Base-by-base conservation (phyloP, 2,797 vertebrate genomes). In the Alcedo atthis region DNA sequence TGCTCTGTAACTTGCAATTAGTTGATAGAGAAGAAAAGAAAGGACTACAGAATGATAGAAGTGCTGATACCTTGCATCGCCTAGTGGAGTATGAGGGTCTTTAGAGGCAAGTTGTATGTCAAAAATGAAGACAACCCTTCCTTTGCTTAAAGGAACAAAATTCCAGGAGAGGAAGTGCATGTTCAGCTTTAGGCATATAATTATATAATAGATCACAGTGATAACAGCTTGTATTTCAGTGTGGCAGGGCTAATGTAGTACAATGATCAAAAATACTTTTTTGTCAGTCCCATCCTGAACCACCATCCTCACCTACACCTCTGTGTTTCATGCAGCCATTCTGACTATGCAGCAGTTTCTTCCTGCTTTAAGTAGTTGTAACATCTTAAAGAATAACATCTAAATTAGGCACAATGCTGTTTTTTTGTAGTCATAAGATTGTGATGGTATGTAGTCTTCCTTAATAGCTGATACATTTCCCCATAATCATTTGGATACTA, bases 1-100 rank as follows among this genome's bases (percentile, higher is more conserved):
- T 90, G 46, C 54, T 81, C 73, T 87, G 76, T 96, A 96, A 92
- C 87, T 96, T 94, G 91, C 94, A 97, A 97, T 97, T 97, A 97
- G 92, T 94, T 92, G 91, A 92, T 67, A 89, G 45, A 93, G 62
- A 93, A 85, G 88, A 93, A 97, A 88, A 86, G 75, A 73, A 79
- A 92, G 66, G 93, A 90, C 66, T 94, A 95, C 82, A 92, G 92
- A 90, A 92, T 59, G 85, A 57, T 76, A 94, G 83, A 95, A 96
- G 54, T 71, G 57, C 32, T 81, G 66, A 57, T 78, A 63, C 78
- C 93, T 96, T 82, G 58, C 69, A 68, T 86, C 20, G 3, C 71
- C 68, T 89, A 48, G 69, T 48, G n/a, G 25, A 66, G 53, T 70
- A 37, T 55, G 51, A 88, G 49, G 49, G 51, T 35, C 74, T 94